Base-by-base conservation (phyloP, 2,888 invertebrate genomes). In the Ecliptopera silaceata region DNA sequence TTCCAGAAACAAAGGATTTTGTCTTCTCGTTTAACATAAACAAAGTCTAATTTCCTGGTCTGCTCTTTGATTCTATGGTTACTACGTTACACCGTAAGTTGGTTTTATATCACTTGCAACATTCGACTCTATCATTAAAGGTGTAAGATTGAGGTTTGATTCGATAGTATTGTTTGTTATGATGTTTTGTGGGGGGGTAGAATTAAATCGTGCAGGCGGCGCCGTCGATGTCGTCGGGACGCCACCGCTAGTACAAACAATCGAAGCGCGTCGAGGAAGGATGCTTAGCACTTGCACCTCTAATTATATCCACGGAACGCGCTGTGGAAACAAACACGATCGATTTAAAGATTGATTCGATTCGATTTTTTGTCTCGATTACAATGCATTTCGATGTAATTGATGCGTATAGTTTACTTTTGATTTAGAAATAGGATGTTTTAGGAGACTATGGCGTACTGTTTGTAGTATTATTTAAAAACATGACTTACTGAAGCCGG, bases 31-130 rank as follows among this genome's bases (percentile, higher is more conserved):
- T 68, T 82, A 75, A 81, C 69, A 77, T 84, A 85, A 86, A 87
- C 89, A 88, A 84, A 88, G 90, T 88, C 83, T 79, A 84, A 83
- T 88, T 88, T 89, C 85, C 87, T 84, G 82, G 76, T 79, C 74
- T 63, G 81, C 78, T 79, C 80, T 82, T 79, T 75, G 75, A 74
- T 68, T 72, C 54, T 63, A 46, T 38, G 55, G 58, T 53, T 2
- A 5, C 48, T 43, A 52, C 51, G 39, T 42, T 31, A 61, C 59
- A 59, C 63, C 34, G 59, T 59, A 67, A 38, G 66, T 64, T 55
- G 46, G 45, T 32, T 43, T 36, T 26, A 32, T 12, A 44, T 18
- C 11, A 6, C 3, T 5, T 15, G 55, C 8, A 29, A 59, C 22
- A 61, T 54, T 63, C 17, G 46, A 58, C 73, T 65, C 64, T 78